Evolutionary conservation across 2,113 vertebrate genomes (phyloP).

Genomic region (Caranx melampygus): DNA sequence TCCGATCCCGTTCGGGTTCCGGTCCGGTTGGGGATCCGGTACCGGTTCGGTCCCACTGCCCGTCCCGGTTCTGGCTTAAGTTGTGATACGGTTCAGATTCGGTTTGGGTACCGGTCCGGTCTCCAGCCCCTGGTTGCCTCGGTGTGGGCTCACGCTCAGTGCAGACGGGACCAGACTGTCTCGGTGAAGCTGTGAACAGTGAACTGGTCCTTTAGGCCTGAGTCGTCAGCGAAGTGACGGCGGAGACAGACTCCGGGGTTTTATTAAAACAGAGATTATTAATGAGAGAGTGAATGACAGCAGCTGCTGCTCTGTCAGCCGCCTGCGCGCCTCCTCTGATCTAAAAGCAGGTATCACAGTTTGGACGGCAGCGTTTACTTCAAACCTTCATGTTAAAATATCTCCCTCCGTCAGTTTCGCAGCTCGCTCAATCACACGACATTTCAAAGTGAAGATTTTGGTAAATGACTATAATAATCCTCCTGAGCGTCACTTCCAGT

Average conservation of each 20-base stretch:
- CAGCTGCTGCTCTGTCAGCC: constrained; percentile 3
- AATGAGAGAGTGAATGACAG: constrained; percentile 14
- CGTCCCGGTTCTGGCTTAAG: too few relatives aligned
- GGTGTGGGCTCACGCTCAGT: too few relatives aligned
- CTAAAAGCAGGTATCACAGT: constrained; percentile 32
- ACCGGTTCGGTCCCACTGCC: too few relatives aligned
- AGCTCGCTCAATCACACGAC: constrained; percentile 1
- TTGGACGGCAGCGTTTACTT: constrained; percentile 24
- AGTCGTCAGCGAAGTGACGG: too few relatives aligned
- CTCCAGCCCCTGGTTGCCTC: too few relatives aligned
- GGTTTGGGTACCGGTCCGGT: too few relatives aligned
- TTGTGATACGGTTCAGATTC: too few relatives aligned
- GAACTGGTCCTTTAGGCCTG: too few relatives aligned
- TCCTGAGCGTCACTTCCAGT: constrained; percentile 30
- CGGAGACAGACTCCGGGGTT: background rate
- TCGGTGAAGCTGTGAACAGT: too few relatives aligned
- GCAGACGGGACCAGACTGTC: too few relatives aligned
- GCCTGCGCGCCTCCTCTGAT: background rate
- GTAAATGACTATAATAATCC: constrained; percentile 57
- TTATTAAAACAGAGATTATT: background rate
- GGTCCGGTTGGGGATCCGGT: too few relatives aligned
- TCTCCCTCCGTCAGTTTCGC: constrained; percentile 4
- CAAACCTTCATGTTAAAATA: constrained; percentile 32
- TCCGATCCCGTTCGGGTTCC: too few relatives aligned
- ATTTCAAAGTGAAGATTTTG: constrained; percentile 48